These are phyloP conservation scores for Stigmatopora nigra DNA, from an alignment of 2,113 vertebrate genomes.

Conservation along the genomic window DNA sequence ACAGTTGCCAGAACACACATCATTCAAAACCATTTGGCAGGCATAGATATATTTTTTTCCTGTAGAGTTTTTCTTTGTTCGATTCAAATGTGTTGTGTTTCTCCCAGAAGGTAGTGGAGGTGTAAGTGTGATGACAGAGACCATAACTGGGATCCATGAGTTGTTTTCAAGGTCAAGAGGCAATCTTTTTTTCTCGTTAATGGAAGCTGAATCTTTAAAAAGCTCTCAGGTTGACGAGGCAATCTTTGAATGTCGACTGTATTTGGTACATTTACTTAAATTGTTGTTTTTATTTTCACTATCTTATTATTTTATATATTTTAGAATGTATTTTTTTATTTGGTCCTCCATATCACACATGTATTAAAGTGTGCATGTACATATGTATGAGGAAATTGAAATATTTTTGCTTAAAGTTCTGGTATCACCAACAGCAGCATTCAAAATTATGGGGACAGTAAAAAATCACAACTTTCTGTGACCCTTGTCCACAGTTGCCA, in stretches of 20 bases:
- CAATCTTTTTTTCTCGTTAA: conserved; percentile 25
- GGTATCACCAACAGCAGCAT: background rate
- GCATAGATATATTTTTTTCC: conserved; percentile 2
- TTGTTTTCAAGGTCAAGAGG: conserved; percentile 29
- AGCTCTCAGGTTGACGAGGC: conserved; percentile 8
- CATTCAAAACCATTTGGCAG: conserved; percentile 17
- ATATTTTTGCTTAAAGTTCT: background rate
- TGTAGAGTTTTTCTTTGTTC: background rate
- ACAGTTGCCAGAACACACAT: conserved; percentile 13
- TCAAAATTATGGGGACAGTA: background rate
- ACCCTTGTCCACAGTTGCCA: conserved; percentile 46
- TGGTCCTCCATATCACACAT: no score
- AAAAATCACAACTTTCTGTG: background rate
- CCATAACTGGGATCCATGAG: conserved; percentile 22
- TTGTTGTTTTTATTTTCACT: no score
- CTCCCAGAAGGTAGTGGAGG: conserved; percentile 19
- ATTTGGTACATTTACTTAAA: background rate
- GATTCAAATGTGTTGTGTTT: conserved; percentile 11
- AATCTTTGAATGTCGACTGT: background rate
- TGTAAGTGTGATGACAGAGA: conserved; percentile 23
- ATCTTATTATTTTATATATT: no score
- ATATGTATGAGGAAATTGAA: no score
- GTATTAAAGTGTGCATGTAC: no score
- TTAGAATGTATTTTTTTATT: no score
- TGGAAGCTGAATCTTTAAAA: background rate